Conservation (phyloP, 2,113 vertebrate genomes). For the Leucosticte australis region DNA sequence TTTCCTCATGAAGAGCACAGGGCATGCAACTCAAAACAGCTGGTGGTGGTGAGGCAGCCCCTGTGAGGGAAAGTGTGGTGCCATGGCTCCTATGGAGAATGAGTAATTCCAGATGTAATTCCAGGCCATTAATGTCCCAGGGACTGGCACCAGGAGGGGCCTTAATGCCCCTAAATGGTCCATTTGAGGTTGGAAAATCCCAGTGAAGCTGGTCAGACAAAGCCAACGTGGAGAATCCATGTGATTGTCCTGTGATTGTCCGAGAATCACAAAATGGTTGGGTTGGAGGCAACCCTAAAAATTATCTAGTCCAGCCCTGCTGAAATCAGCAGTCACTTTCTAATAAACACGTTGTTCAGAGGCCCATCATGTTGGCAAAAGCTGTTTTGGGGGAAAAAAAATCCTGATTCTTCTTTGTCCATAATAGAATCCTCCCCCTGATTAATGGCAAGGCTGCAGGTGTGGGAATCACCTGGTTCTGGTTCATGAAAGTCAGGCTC, state of each 20-base stretch:
- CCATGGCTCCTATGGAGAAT: neutral
- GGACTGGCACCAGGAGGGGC: rapidly evolving
- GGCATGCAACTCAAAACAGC: neutral
- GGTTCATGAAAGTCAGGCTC: neutral
- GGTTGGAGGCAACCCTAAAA: neutral
- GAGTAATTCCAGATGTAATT: neutral
- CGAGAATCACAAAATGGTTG: neutral
- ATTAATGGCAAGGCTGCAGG: neutral
- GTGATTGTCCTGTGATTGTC: neutral
- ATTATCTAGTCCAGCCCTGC: neutral
- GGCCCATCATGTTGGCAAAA: neutral
- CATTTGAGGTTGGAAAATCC: neutral
- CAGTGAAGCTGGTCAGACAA: rapidly evolving
- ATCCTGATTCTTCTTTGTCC: rapidly evolving
- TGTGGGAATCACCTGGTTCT: rapidly evolving
- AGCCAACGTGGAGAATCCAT: rapidly evolving
- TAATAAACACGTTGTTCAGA: no score
- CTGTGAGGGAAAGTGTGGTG: neutral
- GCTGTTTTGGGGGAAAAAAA: neutral
- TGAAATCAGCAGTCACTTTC: neutral
- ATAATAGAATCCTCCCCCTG: rapidly evolving
- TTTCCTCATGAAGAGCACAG: neutral
- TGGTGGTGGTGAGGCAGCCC: neutral
- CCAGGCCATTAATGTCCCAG: rapidly evolving
- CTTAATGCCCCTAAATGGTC: neutral